These are phyloP conservation scores for Myioborus miniatus DNA, from an alignment of 2,797 vertebrate genomes.

Conservation along the genomic window DNA sequence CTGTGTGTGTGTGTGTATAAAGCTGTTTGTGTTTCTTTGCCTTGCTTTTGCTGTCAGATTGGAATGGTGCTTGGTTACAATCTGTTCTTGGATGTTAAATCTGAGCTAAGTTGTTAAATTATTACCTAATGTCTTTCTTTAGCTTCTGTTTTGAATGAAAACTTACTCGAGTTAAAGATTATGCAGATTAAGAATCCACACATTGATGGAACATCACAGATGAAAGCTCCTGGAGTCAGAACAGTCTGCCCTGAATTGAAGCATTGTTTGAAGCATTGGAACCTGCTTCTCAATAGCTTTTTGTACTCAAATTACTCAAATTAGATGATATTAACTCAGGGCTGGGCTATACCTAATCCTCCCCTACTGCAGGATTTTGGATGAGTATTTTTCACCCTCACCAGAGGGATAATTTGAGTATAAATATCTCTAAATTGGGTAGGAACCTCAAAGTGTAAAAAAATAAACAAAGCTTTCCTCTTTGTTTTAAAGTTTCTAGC, in stretches of 20 bases:
- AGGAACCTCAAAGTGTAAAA: background rate
- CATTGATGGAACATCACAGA: background rate
- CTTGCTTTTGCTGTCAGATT: background rate
- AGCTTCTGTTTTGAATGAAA: conserved; percentile 14
- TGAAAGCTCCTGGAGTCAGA: background rate
- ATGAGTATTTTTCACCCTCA: background rate
- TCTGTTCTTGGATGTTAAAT: conserved; percentile 7
- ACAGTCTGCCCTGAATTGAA: background rate
- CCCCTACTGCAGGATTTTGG: background rate
- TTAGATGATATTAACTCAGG: background rate
- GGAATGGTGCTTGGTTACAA: background rate
- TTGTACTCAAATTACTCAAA: background rate
- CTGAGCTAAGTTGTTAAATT: conserved; percentile 1
- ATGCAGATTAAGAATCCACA: background rate
- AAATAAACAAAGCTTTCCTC: background rate
- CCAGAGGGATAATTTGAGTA: background rate
- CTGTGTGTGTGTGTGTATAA: background rate
- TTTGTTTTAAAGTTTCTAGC: background rate
- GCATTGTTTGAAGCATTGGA: background rate
- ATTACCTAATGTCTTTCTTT: background rate
- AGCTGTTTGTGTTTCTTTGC: conserved; percentile 6
- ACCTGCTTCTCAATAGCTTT: background rate
- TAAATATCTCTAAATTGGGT: background rate
- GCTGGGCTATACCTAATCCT: background rate
- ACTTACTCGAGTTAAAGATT: background rate